Evolutionary conservation across 2,113 vertebrate genomes (phyloP), one percentile per base, ranked within the genome.

Genomic region (Collichthys lucidus): DNA sequence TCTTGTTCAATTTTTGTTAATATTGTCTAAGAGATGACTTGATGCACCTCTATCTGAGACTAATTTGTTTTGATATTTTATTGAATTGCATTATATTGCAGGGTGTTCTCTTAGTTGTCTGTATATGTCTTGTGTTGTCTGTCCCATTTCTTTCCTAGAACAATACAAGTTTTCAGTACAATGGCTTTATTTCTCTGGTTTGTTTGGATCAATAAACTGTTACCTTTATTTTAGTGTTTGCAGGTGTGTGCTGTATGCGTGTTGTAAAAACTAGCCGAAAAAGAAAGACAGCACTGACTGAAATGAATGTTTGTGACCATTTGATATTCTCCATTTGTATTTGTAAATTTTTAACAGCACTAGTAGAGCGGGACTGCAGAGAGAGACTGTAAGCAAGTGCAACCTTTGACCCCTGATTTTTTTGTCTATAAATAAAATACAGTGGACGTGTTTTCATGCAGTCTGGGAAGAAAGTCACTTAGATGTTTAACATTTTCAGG

Each of bases 341-440:
- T 46, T 64, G 29, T 75, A 19, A 24, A 57, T 84, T 86, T 81
- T 80, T 75, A 77, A 77, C 60, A 47, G 62, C 49, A 63, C 31
- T 44, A 22, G n/a, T 31, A 20, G 29, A 49, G 59, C 50, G 17
- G 3, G 20, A 19, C 55, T 63, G 64, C 11, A 40, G 55, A 69
- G 68, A 72, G 40, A 76, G 15, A 72, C 53, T 49, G 40, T n/a
- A 4, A 66, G 19, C 35, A 82, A 56, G 20, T 26, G 29, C 77
- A 77, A 72, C 24, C 53, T 29, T 65, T 60, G 52, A 66, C 29
- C 53, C 22, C n/a, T 52, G 49, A 15, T 5, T 61, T 69, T 69
- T 77, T 24, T 63, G 67, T 79, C 63, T 57, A 26, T 55, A 61
- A 90, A 78, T 83, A 76, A 76, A 84, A 89, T n/a, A 62, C 19